phyloP scores from a whole-genome alignment of 1,140 invertebrate species.

The Aporrectodea caliginosa region DNA sequence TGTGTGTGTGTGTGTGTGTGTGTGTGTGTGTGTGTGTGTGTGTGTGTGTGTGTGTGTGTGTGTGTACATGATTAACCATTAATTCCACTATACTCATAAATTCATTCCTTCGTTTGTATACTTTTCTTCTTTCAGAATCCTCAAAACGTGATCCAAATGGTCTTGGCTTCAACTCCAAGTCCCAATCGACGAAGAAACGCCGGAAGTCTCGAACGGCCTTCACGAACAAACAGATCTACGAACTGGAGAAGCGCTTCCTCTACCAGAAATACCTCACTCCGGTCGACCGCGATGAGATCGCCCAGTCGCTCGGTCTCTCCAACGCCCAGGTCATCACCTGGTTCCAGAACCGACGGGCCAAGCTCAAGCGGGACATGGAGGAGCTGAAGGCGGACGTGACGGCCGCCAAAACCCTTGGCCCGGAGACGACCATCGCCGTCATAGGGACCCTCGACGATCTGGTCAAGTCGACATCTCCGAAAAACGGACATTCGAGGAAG shows the following conservation, averaged over 20 bases:
- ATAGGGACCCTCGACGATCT: no score
- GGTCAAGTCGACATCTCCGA: no score
- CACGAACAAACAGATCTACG: slow-evolving; percentile 95
- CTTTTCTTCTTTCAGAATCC: not conserved
- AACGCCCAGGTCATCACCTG: slow-evolving; percentile 70
- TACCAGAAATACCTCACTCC: slow-evolving; percentile 95
- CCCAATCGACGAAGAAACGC: slow-evolving; percentile 31
- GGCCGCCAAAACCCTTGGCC: slow-evolving; percentile 8
- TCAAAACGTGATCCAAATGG: not conserved
- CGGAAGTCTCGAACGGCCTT: slow-evolving; percentile 90
- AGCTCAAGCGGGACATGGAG: slow-evolving; percentile 24
- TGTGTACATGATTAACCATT: not conserved
- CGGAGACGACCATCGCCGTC: not conserved
- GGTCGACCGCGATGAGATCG: slow-evolving; percentile 89
- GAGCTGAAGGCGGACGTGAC: slow-evolving; percentile 16
- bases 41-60: slow-evolving; percentile 13
- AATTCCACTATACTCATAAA: not conserved
- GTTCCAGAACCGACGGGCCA: slow-evolving; percentile 31
- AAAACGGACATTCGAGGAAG: no score
- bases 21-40: slow-evolving; percentile 13
- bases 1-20: slow-evolving; percentile 9
- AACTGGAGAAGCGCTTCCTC: slow-evolving; percentile 89
- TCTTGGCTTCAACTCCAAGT: not conserved
- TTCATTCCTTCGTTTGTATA: not conserved
- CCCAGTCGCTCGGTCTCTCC: slow-evolving; percentile 81